Percentiles rank a stretch among this genome's conserved stretches.
These are phyloP conservation scores for Tricholaema leucomelas DNA, from an alignment of 2,113 vertebrate species.

Conservation along the genomic window DNA sequence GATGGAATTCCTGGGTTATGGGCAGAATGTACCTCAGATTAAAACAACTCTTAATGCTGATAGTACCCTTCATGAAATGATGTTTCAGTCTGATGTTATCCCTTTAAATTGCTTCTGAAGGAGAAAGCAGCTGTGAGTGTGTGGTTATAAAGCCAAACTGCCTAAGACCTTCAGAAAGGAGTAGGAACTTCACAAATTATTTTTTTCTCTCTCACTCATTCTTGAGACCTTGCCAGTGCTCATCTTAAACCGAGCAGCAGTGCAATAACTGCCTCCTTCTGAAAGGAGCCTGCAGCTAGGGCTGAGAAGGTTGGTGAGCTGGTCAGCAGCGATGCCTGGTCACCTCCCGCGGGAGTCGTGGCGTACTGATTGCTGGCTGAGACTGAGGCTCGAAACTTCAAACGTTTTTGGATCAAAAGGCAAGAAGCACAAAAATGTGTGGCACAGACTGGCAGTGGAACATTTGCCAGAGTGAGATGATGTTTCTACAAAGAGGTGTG, in stretches of 20 bases:
- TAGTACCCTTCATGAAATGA: constrained; percentile 1
- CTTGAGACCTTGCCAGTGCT: neutral
- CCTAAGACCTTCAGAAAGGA: neutral
- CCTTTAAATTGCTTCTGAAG: constrained; percentile 24
- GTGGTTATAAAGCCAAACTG: neutral
- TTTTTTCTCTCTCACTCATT: neutral
- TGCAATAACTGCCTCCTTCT: neutral
- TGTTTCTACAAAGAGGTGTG: neutral
- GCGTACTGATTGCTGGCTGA: neutral
- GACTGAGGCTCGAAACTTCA: neutral
- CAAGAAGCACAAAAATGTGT: neutral
- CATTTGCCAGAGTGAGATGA: neutral
- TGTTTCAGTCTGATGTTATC: neutral
- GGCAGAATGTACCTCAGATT: constrained; percentile 1
- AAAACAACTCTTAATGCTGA: constrained; percentile 12
- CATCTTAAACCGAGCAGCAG: neutral
- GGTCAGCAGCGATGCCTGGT: neutral
- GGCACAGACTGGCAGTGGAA: neutral
- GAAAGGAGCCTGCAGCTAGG: neutral
- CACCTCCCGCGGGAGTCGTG: neutral
- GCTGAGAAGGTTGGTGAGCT: neutral
- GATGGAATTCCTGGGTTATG: neutral
- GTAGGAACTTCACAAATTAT: neutral
- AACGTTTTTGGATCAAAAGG: neutral
- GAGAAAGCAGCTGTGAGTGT: neutral